These are phyloP conservation scores for Scomber colias DNA, from an alignment of 2,113 vertebrate genomes.

Conservation along the genomic window DNA sequence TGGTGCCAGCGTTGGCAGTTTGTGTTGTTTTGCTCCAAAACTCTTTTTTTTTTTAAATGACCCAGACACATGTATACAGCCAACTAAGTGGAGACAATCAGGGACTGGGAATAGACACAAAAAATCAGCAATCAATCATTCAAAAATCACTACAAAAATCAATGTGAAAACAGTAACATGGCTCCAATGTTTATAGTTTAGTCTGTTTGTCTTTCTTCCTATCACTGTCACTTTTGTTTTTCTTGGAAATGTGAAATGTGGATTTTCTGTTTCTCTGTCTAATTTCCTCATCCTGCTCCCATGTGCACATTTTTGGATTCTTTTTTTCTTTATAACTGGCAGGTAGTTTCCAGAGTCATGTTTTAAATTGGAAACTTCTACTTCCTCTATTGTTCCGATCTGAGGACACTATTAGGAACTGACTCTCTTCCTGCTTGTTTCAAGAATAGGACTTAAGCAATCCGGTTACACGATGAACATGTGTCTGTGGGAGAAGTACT, in stretches of 20 bases:
- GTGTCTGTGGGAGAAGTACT: constrained; percentile 11
- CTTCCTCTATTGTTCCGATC: constrained; percentile 53
- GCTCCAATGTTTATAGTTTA: background rate
- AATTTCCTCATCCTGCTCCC: background rate
- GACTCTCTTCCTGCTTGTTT: constrained; percentile 61
- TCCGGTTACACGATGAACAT: background rate
- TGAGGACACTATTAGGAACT: background rate
- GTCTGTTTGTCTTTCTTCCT: background rate
- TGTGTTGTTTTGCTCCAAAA: background rate
- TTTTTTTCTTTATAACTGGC: constrained; percentile 2
- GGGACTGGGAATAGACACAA: no score
- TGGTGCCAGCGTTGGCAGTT: no score
- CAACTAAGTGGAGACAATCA: background rate
- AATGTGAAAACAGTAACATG: no score
- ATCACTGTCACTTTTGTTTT: background rate
- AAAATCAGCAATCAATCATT: no score
- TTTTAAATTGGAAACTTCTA: constrained; percentile 32
- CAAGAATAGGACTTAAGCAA: constrained; percentile 18
- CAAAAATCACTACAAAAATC: no score
- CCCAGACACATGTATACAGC: background rate
- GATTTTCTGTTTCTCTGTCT: background rate
- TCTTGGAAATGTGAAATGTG: background rate
- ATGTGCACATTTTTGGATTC: background rate
- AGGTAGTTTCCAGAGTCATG: constrained; percentile 49
- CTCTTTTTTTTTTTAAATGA: background rate